Evolutionary conservation across 1,140 invertebrate species (phyloP).

Genomic region (Zaprionus vittiger): DNA sequence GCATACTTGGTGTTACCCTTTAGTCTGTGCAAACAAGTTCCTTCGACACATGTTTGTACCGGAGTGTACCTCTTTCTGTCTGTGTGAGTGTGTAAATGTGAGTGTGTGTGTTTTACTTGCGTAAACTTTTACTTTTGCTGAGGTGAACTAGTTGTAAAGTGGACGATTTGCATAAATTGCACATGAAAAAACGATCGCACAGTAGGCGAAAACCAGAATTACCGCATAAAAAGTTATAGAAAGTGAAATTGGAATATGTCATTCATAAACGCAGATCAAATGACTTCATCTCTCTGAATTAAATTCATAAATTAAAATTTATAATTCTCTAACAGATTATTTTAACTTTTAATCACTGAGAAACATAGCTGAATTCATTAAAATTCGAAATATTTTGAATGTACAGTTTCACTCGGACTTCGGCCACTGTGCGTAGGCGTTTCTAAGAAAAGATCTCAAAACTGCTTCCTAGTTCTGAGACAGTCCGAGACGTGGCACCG

Average conservation of each 20-base stretch:
- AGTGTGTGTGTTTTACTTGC: conserved; percentile 39
- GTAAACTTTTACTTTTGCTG: conserved; percentile 77
- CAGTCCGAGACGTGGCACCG: not conserved
- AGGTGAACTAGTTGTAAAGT: conserved; percentile 80
- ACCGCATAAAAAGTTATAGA: not conserved
- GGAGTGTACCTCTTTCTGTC: not conserved
- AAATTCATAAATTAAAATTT: not conserved
- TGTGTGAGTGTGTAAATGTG: conserved; percentile 3
- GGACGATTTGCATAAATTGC: conserved; percentile 73
- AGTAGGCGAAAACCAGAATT: conserved; percentile 24
- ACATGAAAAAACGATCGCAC: conserved; percentile 42
- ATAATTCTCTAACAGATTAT: not conserved
- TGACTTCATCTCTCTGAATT: not conserved
- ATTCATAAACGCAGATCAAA: not conserved
- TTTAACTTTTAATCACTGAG: not conserved
- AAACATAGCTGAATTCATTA: not conserved
- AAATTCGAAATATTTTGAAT: not conserved
- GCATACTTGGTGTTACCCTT: not conserved
- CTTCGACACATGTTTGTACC: not conserved
- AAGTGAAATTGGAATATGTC: conserved; percentile 3
- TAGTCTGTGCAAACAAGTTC: conserved; percentile 45
- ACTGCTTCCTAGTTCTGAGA: conserved; percentile 67
- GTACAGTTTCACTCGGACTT: not conserved
- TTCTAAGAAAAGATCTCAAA: conserved; percentile 34
- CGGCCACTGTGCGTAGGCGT: conserved; percentile 34